Evolutionary conservation across 2,113 vertebrate species (phyloP).

Genomic region (Coracopsis vasa): DNA sequence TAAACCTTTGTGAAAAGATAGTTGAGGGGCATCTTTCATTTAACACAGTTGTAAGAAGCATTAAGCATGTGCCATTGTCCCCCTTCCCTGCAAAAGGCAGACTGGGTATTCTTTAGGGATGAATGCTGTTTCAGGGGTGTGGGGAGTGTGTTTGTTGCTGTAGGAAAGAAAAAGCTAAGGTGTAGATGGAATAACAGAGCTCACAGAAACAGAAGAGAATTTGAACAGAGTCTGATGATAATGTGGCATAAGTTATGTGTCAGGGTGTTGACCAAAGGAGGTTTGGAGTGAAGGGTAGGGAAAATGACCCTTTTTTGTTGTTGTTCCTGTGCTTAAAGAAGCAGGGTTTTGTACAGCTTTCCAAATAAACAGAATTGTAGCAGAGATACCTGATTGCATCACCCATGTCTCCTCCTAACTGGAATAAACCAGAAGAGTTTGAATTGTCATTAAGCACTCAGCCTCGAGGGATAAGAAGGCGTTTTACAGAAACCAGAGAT

Average conservation of each 20-base stretch:
- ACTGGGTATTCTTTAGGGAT: neutral
- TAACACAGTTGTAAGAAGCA: neutral
- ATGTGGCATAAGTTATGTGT: neutral
- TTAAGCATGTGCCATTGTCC: neutral
- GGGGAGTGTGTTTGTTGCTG: neutral
- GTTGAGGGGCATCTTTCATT: neutral
- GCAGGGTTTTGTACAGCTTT: neutral
- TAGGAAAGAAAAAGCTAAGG: neutral
- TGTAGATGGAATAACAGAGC: neutral
- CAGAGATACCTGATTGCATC: neutral
- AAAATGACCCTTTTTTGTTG: neutral
- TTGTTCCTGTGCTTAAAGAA: neutral
- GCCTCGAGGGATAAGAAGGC: conserved; percentile 6
- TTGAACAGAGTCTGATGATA: neutral
- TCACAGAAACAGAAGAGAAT: neutral
- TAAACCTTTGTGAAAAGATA: neutral
- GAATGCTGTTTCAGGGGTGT: neutral
- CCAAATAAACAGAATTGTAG: neutral
- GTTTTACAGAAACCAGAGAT: neutral
- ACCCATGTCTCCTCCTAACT: neutral
- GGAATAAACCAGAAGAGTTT: neutral
- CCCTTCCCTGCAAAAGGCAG: neutral
- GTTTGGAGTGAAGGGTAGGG: neutral
- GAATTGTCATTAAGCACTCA: conserved; percentile 40
- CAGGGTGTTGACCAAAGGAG: neutral